phyloP scores from a whole-genome alignment of 53 echinoderm and acorn worm genomes.

The Holothuria leucospilota region DNA sequence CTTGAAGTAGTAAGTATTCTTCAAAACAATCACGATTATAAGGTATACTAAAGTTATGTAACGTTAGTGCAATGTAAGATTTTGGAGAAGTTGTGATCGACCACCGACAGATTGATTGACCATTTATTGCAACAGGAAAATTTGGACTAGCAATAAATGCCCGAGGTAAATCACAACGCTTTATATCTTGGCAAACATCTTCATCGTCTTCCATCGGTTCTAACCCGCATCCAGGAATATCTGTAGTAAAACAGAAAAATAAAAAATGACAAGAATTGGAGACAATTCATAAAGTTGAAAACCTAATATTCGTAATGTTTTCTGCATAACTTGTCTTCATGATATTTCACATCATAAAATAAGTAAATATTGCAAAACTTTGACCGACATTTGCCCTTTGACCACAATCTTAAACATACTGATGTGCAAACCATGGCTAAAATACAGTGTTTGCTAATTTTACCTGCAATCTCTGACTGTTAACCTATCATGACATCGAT shows the following conservation, averaged over 20 bases:
- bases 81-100: neutral
- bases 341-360: no score
- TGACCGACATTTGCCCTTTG: no score
- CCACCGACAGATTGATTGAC: slow-evolving; percentile 6
- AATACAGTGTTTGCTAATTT: no score
- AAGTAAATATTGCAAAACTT: no score
- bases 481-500: no score
- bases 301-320: no score
- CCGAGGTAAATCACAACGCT: neutral
- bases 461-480: no score
- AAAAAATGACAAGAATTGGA: no score
- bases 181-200: neutral
- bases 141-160: slow-evolving; percentile 38
- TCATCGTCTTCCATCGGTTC: neutral
- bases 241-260: neutral
- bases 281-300: no score
- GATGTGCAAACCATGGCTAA: no score
- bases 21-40: neutral
- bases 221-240: slow-evolving; percentile 4
- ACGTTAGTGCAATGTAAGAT: neutral
- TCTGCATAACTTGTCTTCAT: no score
- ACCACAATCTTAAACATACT: no score
- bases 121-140: neutral
- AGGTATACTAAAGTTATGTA: neutral
- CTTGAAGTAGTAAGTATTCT: neutral